Percentiles rank a stretch among this genome's conserved stretches.
Conservation (phyloP, 1,140 invertebrate species). For the Saxidomus purpurata region DNA sequence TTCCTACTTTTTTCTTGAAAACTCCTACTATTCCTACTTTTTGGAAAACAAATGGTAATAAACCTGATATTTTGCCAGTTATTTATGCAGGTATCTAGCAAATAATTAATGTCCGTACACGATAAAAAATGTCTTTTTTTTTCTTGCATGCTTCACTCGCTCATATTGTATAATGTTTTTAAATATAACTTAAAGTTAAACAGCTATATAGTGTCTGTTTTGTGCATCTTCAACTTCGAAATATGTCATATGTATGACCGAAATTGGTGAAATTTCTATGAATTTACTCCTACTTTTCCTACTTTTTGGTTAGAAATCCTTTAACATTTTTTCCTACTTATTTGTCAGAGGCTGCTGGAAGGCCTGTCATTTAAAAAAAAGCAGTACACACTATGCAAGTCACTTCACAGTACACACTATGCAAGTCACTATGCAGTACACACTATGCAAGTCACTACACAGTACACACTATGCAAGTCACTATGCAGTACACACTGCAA, state of each 20-base stretch:
- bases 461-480: no score
- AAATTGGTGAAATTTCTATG: conserved; percentile 34
- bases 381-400: conserved; percentile 45
- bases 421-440: conserved; percentile 44
- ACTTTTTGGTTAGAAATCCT: conserved; percentile 17
- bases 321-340: conserved; percentile 26
- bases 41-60: no score
- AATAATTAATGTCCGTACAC: conserved; percentile 22
- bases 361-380: conserved; percentile 30
- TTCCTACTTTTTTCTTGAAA: no score
- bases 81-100: conserved; percentile 29
- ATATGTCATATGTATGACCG: conserved; percentile 28
- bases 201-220: conserved; percentile 26
- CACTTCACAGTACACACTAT: no score
- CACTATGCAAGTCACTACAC: conserved; percentile 43
- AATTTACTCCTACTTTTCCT: conserved; percentile 28
- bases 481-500: no score
- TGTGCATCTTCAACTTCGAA: conserved; percentile 11
- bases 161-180: conserved; percentile 24
- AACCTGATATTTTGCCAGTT: conserved; percentile 26
- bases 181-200: conserved; percentile 29
- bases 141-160: no score
- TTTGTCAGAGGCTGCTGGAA: conserved; percentile 25
- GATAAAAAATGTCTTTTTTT: conserved; percentile 27
- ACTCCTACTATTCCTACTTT: no score